Conservation (phyloP, 2,797 vertebrate genomes). For the Pseudomugil gertrudae region DNA sequence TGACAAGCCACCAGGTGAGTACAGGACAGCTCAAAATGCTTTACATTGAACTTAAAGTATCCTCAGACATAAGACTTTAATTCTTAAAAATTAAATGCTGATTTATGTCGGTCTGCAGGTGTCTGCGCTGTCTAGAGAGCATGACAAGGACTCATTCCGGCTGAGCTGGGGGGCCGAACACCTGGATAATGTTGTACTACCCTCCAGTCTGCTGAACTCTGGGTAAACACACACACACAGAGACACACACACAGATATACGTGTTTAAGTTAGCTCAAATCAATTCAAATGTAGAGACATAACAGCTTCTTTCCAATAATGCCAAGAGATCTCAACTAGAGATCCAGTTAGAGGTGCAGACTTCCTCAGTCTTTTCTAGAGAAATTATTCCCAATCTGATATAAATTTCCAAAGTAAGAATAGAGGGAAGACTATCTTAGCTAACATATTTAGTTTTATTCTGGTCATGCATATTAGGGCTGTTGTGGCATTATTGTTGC, state of each 20-base stretch:
- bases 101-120: constrained; percentile 79
- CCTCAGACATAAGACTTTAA: background rate
- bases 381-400: background rate
- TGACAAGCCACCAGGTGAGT: constrained; percentile 90
- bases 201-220: constrained; percentile 93
- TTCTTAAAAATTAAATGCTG: background rate
- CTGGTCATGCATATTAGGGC: background rate
- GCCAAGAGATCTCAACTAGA: background rate
- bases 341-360: background rate
- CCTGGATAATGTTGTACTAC: constrained; percentile 95
- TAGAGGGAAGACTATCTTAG: background rate
- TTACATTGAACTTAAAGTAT: background rate
- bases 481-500: background rate
- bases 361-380: background rate
- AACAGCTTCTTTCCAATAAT: background rate
- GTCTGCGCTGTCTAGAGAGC: constrained; percentile 87
- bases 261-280: constrained; percentile 5
- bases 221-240: constrained; percentile 81
- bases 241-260: background rate
- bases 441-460: background rate
- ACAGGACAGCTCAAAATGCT: background rate
- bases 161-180: constrained; percentile 96
- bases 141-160: constrained; percentile 91
- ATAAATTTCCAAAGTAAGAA: background rate
- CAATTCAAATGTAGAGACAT: background rate